phyloP scores from a whole-genome alignment of 2,797 vertebrate genomes.

The Peromyscus melanophrys region DNA sequence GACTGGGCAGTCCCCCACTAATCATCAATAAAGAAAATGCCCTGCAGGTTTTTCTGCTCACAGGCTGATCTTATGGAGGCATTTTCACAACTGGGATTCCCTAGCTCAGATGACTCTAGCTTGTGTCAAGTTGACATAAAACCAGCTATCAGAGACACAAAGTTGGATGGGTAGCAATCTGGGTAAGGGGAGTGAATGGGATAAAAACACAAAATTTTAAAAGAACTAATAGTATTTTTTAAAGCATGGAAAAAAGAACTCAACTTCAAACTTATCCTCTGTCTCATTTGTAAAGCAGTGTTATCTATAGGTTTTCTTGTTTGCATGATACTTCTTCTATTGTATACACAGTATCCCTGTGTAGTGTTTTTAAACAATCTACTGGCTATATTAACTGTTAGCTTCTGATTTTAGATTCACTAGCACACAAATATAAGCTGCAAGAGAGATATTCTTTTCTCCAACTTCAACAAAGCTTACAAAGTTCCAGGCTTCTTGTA shows the following conservation, averaged over 20 bases:
- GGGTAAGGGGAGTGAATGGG: neutral
- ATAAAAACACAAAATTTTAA: neutral
- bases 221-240: neutral
- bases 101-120: neutral
- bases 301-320: neutral
- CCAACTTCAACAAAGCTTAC: slow-evolving; percentile 57
- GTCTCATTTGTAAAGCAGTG: neutral
- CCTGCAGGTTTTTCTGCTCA: neutral
- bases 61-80: neutral
- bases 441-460: slow-evolving; percentile 21
- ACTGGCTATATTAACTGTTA: neutral
- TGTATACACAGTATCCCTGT: neutral
- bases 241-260: neutral
- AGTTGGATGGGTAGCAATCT: neutral
- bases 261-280: neutral
- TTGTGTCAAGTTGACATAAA: neutral
- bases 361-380: neutral
- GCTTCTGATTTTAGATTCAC: slow-evolving; percentile 28
- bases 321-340: neutral
- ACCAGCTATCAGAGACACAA: neutral
- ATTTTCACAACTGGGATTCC: neutral
- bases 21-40: neutral
- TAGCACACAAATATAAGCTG: neutral
- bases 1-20: too few species aligned
- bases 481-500: slow-evolving; percentile 1